phyloP scores from a whole-genome alignment of 2,888 invertebrate species.

The Drosophila conformis region DNA sequence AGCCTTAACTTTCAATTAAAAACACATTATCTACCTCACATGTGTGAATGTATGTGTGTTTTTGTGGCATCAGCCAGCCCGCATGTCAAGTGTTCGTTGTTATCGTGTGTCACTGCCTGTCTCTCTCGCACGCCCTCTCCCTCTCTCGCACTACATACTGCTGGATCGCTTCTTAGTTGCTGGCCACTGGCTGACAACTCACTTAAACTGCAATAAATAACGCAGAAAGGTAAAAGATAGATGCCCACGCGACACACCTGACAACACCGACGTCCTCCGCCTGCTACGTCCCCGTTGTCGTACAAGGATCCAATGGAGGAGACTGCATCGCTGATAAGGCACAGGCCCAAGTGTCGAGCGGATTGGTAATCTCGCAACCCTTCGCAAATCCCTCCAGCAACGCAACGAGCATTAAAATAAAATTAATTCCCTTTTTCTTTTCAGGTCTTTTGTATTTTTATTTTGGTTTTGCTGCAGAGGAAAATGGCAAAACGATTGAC shows the following conservation, averaged over 20 bases:
- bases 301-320: neutral
- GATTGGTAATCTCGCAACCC: conserved; percentile 67
- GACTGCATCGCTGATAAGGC: conserved; percentile 68
- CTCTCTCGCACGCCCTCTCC: neutral
- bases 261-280: conserved; percentile 54
- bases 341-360: conserved; percentile 50
- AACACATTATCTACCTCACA: conserved; percentile 63
- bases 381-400: conserved; percentile 65
- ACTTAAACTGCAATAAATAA: conserved; percentile 81
- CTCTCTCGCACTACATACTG: neutral
- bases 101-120: neutral
- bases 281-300: neutral
- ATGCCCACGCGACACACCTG: conserved; percentile 65
- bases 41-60: conserved; percentile 4
- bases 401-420: conserved; percentile 78
- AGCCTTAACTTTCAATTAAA: conserved; percentile 70
- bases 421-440: conserved; percentile 67
- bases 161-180: neutral
- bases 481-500: conserved; percentile 81
- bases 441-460: conserved; percentile 17
- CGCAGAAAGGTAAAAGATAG: conserved; percentile 56
- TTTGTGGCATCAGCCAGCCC: conserved; percentile 26
- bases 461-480: conserved; percentile 11
- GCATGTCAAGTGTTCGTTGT: conserved; percentile 45
- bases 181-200: conserved; percentile 70